phyloP scores from a whole-genome alignment of 2,888 invertebrate genomes.

The Vesta saturnalis region DNA sequence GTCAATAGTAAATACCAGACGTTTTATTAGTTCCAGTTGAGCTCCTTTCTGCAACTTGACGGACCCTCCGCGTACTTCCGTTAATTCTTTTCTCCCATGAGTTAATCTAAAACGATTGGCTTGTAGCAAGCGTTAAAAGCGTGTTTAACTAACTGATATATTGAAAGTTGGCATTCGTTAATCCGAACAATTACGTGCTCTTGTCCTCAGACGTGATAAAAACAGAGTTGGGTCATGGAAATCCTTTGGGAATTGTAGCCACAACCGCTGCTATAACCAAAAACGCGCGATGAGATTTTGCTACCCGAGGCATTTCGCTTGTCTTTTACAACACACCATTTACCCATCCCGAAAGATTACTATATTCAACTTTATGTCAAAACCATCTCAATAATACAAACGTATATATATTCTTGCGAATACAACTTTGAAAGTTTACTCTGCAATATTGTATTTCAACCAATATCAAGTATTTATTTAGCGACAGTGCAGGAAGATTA shows the following conservation, averaged over 20 bases:
- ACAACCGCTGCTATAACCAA: conserved; percentile 31
- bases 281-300: conserved; percentile 38
- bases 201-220: conserved; percentile 18
- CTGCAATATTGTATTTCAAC: conserved; percentile 46
- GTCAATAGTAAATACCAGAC: conserved; percentile 47
- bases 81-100: conserved; percentile 26
- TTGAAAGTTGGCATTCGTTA: too few species aligned
- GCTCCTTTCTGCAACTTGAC: conserved; percentile 33
- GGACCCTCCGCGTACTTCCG: conserved; percentile 36
- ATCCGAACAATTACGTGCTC: background rate
- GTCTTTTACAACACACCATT: conserved; percentile 39
- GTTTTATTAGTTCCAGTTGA: conserved; percentile 50
- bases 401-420: conserved; percentile 24
- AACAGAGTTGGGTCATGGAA: conserved; percentile 23
- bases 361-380: conserved; percentile 40
- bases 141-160: too few species aligned
- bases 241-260: conserved; percentile 28
- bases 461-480: conserved; percentile 48
- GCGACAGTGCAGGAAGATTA: conserved; percentile 49
- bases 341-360: conserved; percentile 37
- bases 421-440: conserved; percentile 35
- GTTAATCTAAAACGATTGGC: conserved; percentile 24
- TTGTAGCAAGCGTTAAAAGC: too few species aligned
- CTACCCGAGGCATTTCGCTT: conserved; percentile 38
- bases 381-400: conserved; percentile 39